Evolutionary conservation across 2,797 vertebrate genomes (phyloP).

Genomic region (Pterois miles): DNA sequence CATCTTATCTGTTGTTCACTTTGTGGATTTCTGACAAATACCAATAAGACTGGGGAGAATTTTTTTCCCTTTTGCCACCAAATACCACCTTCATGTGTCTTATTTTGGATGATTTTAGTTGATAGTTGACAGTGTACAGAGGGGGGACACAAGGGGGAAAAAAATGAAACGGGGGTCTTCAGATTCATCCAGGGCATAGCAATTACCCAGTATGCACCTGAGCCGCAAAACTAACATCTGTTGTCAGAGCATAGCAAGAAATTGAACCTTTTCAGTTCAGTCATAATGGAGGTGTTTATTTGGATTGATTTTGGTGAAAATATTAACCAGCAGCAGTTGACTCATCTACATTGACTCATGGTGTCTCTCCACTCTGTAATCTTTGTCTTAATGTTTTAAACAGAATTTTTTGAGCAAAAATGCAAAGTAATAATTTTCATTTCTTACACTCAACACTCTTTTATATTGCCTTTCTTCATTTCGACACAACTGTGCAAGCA

Average conservation of each 20-base stretch:
- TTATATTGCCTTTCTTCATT: conserved; percentile 25
- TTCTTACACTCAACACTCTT: conserved; percentile 38
- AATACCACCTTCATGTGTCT: not conserved
- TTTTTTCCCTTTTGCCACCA: not conserved
- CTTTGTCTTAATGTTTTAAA: conserved; percentile 20
- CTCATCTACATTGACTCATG: conserved; percentile 1
- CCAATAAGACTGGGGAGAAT: not conserved
- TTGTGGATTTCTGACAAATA: not conserved
- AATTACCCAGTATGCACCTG: conserved; percentile 34
- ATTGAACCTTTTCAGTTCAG: not conserved
- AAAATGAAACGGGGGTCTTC: not conserved
- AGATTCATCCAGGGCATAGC: not conserved
- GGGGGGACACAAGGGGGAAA: not conserved
- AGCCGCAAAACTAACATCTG: conserved; percentile 30
- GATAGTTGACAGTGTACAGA: not conserved
- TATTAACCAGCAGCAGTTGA: not conserved
- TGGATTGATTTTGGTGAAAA: conserved; percentile 2
- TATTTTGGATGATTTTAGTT: not conserved
- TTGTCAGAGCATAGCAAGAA: conserved; percentile 3
- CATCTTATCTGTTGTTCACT: not conserved
- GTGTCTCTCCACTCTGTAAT: not conserved
- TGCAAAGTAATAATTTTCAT: conserved; percentile 13
- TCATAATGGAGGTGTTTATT: not conserved
- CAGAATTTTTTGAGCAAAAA: conserved; percentile 6
- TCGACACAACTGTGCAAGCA: conserved; percentile 18